Evolutionary conservation across 2,113 vertebrate genomes (phyloP).

Genomic region (Erpornis zantholeuca): DNA sequence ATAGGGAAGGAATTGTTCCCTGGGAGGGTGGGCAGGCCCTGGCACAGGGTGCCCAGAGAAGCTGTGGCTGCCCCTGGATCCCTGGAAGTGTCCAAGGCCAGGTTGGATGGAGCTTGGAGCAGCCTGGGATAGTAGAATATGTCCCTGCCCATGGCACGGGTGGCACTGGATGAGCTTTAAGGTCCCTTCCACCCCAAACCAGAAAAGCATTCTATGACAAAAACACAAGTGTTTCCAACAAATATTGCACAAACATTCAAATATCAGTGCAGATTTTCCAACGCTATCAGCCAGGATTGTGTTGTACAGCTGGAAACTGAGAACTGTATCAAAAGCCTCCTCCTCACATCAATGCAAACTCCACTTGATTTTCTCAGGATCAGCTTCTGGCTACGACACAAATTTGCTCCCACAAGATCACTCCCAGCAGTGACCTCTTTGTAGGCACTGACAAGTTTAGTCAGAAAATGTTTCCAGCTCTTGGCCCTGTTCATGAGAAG

Average conservation of each 20-base stretch:
- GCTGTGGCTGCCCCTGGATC: background rate
- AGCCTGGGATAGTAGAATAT: fast-evolving
- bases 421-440: background rate
- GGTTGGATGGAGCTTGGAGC: fast-evolving
- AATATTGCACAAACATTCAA: background rate
- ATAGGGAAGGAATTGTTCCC: fast-evolving
- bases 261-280: background rate
- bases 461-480: no score
- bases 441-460: no score
- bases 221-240: background rate
- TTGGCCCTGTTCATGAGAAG: no score
- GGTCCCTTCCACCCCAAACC: background rate
- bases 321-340: background rate
- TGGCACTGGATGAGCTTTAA: fast-evolving
- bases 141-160: background rate
- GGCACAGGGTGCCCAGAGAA: background rate
- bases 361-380: background rate
- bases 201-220: background rate
- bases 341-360: background rate
- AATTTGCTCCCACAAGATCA: background rate
- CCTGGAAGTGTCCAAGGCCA: background rate
- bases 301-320: background rate
- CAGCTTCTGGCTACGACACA: background rate
- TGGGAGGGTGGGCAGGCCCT: background rate
- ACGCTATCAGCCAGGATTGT: fast-evolving